Evolutionary conservation across 2,797 vertebrate genomes (phyloP).

Genomic region (Acipenser ruthenus): DNA sequence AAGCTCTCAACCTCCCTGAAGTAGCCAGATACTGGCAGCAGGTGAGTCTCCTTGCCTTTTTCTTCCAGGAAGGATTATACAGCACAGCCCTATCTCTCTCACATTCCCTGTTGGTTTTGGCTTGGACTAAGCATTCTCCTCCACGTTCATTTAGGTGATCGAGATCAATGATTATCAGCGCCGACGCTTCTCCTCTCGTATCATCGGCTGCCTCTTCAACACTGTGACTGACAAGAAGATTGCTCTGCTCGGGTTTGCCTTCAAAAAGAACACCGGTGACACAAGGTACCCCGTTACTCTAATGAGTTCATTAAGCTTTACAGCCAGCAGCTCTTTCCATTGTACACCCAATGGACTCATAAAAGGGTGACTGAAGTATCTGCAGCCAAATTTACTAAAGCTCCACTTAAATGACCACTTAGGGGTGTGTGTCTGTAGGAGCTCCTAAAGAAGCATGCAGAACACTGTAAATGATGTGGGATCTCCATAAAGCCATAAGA

Average conservation of each 20-base stretch:
- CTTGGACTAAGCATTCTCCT: background rate
- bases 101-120: background rate
- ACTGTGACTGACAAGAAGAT: conserved; percentile 96
- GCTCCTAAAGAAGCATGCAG: too few relatives aligned
- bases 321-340: too few relatives aligned
- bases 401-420: too few relatives aligned
- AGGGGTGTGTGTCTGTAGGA: too few relatives aligned
- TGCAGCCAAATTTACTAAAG: too few relatives aligned
- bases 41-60: conserved; percentile 47
- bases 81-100: background rate
- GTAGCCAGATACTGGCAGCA: conserved; percentile 97
- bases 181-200: conserved; percentile 87
- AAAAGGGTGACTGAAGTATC: too few relatives aligned
- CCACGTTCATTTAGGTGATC: conserved; percentile 70
- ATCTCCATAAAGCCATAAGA: too few relatives aligned
- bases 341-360: too few relatives aligned
- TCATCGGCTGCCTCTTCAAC: conserved; percentile 94
- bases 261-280: conserved; percentile 97
- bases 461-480: too few relatives aligned
- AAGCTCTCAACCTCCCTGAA: conserved; percentile 90
- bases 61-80: background rate
- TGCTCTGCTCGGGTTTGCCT: conserved; percentile 90
- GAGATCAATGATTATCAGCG: conserved; percentile 98
- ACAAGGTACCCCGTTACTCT: conserved; percentile 63
- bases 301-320: too few relatives aligned